Evolutionary conservation across 2,797 vertebrate species (phyloP).

Genomic region (Coregonus ussuriensis): DNA sequence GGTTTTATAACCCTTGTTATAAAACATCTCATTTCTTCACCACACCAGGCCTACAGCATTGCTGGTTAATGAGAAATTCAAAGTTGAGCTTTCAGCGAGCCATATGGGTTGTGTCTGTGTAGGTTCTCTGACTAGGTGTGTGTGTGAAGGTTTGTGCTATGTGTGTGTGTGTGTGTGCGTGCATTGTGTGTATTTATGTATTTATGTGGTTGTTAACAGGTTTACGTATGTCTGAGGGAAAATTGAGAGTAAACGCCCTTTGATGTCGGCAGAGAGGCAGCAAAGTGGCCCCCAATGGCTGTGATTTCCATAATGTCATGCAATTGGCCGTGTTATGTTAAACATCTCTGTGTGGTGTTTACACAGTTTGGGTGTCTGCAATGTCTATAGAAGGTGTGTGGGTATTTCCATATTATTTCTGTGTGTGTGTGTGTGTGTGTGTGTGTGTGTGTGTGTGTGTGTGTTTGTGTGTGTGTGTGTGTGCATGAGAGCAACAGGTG

Average conservation of each 20-base stretch:
- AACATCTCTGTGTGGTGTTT: too few species aligned
- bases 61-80: constrained; percentile 13
- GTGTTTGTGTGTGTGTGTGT: constrained; percentile 1
- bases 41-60: constrained; percentile 1
- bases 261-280: too few species aligned
- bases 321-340: too few species aligned
- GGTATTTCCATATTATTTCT: neutral
- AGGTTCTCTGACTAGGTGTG: neutral
- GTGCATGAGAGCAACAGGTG: neutral
- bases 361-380: too few species aligned
- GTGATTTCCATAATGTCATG: too few species aligned
- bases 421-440: constrained; percentile 4
- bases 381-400: too few species aligned
- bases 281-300: too few species aligned
- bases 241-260: too few species aligned
- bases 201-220: too few species aligned
- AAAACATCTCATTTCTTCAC: constrained; percentile 39
- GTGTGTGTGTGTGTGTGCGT: neutral
- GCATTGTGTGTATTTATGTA: too few species aligned
- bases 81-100: constrained; percentile 11
- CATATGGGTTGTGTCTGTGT: neutral
- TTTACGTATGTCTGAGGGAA: too few species aligned
- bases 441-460: neutral
- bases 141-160: neutral
- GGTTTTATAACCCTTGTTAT: constrained; percentile 55